phyloP scores from a whole-genome alignment of 2,888 invertebrate species.

The Drosophila silvestris region DNA sequence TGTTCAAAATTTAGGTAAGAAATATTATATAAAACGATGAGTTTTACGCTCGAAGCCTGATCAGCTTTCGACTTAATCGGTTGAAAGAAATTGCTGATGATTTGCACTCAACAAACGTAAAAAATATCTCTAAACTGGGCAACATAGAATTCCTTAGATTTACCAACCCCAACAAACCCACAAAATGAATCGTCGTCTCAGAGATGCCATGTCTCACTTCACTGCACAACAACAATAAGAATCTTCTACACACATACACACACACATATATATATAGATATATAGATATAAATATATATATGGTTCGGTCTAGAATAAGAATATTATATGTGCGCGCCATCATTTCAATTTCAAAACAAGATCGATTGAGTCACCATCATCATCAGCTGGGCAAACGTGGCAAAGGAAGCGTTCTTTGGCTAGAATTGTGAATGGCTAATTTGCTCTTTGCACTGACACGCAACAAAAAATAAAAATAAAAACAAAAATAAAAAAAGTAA shows the following conservation, averaged over 20 bases:
- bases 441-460: constrained; percentile 38
- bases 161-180: constrained; percentile 19
- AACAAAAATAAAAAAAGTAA: not conserved
- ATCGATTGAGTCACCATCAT: constrained; percentile 65
- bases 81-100: not conserved
- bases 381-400: constrained; percentile 34
- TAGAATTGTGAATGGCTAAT: constrained; percentile 7
- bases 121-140: not conserved
- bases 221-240: constrained; percentile 48
- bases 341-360: constrained; percentile 65
- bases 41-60: too few relatives aligned
- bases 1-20: too few relatives aligned
- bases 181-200: constrained; percentile 36
- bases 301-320: constrained; percentile 36
- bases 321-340: constrained; percentile 43
- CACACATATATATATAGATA: constrained; percentile 2
- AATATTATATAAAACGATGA: too few relatives aligned
- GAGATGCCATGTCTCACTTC: constrained; percentile 47
- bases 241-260: constrained; percentile 1
- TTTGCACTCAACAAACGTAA: not conserved
- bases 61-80: not conserved
- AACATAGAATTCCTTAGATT: constrained; percentile 6
- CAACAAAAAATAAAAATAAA: not conserved
- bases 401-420: constrained; percentile 52
- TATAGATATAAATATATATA: constrained; percentile 1